phyloP scores from a whole-genome alignment of 1,140 invertebrate species.

The Choristoneura fumiferana region DNA sequence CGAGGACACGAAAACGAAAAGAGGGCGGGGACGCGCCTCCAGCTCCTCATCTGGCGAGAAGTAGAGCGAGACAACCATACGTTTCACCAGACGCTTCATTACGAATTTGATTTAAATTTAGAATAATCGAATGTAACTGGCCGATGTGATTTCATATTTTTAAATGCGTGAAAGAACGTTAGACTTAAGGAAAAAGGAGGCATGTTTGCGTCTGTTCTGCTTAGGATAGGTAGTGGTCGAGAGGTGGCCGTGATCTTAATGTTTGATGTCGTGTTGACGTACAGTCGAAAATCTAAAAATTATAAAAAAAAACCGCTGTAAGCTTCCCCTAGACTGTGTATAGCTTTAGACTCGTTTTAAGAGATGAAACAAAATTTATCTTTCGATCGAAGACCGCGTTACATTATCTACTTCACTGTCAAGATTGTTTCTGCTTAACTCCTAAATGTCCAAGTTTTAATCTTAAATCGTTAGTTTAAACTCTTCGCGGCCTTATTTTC shows the following conservation, averaged over 20 bases:
- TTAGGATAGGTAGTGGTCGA: neutral
- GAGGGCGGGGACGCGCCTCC: slow-evolving; percentile 58
- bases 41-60: slow-evolving; percentile 68
- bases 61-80: slow-evolving; percentile 24
- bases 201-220: slow-evolving; percentile 14
- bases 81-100: neutral
- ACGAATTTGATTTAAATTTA: slow-evolving; percentile 6
- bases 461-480: too few species aligned
- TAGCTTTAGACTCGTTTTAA: slow-evolving; percentile 33
- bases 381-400: neutral
- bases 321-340: slow-evolving; percentile 48
- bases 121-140: neutral
- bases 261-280: slow-evolving; percentile 45
- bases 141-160: slow-evolving; percentile 8
- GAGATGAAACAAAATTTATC: neutral
- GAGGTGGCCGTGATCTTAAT: slow-evolving; percentile 5
- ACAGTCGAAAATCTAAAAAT: slow-evolving; percentile 22
- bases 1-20: slow-evolving; percentile 59
- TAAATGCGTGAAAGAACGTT: slow-evolving; percentile 7
- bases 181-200: neutral
- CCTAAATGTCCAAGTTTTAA: too few species aligned
- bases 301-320: slow-evolving; percentile 36
- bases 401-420: neutral
- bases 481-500: too few species aligned
- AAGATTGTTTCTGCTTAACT: too few species aligned